Percentiles rank a stretch among this genome's conserved stretches.
Conservation (phyloP, 2,113 vertebrate species). For the Scomber colias region DNA sequence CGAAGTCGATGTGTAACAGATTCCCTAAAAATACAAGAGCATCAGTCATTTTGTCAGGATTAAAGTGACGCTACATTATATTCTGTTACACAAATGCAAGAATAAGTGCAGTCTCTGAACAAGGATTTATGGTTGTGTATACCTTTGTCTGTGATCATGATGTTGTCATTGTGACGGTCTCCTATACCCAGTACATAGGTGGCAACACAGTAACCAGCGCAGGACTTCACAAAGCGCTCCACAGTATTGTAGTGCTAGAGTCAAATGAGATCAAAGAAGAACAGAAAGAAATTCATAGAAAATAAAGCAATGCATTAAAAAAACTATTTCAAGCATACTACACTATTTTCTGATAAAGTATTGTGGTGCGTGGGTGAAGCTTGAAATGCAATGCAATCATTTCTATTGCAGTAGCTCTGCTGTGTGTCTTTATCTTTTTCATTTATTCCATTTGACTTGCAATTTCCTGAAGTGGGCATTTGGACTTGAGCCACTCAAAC, state of each 20-base stretch:
- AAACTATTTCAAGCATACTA: too few species aligned
- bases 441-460: constrained; percentile 63
- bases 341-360: too few species aligned
- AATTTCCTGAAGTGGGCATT: constrained; percentile 82
- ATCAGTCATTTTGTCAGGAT: background rate
- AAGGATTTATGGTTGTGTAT: background rate
- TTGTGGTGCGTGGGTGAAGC: too few species aligned
- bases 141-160: constrained; percentile 88
- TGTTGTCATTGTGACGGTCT: constrained; percentile 89
- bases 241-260: constrained; percentile 79
- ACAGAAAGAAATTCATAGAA: too few species aligned
- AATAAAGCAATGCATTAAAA: too few species aligned
- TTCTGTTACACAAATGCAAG: background rate
- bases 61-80: too few species aligned
- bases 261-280: background rate
- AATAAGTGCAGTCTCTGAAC: background rate
- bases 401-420: too few species aligned
- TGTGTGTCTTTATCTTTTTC: background rate
- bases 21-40: constrained; percentile 74
- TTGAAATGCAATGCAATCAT: too few species aligned
- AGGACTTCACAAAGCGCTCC: constrained; percentile 86
- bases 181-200: constrained; percentile 87
- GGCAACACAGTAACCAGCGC: constrained; percentile 87
- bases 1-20: constrained; percentile 88
- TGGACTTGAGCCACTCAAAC: constrained; percentile 84